Evolutionary conservation across 2,888 invertebrate genomes (phyloP).

Genomic region (Rhamnusium bicolor): DNA sequence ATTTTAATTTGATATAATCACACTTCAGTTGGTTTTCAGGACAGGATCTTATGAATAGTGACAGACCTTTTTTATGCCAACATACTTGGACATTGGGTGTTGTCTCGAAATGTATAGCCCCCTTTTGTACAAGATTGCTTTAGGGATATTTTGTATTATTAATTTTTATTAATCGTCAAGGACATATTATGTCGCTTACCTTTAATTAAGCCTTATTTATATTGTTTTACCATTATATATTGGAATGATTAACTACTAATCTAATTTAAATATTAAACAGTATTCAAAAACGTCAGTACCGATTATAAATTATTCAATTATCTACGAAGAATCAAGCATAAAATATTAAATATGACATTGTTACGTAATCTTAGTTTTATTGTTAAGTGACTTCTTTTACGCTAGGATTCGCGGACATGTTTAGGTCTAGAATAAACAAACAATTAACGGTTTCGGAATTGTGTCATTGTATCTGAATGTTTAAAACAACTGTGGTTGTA

Average conservation of each 20-base stretch:
- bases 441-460: slow-evolving; percentile 13
- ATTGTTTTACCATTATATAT: not conserved
- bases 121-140: too few relatives aligned
- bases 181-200: too few relatives aligned
- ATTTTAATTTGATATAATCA: too few relatives aligned
- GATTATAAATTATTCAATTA: not conserved
- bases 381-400: not conserved
- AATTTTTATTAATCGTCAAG: too few relatives aligned
- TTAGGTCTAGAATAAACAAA: slow-evolving; percentile 1
- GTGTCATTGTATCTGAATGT: slow-evolving; percentile 11
- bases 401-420: not conserved
- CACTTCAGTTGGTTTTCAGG: too few relatives aligned
- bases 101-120: too few relatives aligned
- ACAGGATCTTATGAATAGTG: too few relatives aligned
- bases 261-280: not conserved
- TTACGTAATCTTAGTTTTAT: not conserved
- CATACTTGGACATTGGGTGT: too few relatives aligned
- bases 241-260: not conserved
- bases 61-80: too few relatives aligned
- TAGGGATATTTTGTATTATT: too few relatives aligned
- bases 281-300: not conserved
- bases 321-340: not conserved
- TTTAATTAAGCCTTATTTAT: not conserved
- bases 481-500: slow-evolving; percentile 5
- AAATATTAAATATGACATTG: too few relatives aligned